Evolutionary conservation across 2,113 vertebrate genomes (phyloP).

Genomic region (Varanus salvator): DNA sequence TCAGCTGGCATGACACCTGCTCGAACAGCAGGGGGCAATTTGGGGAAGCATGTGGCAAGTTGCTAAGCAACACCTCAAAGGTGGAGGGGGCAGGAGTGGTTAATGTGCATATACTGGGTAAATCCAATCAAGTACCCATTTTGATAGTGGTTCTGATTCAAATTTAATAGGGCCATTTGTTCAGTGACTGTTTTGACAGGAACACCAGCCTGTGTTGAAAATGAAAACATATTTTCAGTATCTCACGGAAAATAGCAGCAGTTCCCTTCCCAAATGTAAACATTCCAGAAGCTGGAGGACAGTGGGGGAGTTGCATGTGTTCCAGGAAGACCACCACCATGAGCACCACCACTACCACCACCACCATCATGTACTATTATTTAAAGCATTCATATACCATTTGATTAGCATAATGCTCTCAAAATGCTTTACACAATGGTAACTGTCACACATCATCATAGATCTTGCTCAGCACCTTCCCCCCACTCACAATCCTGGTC

Average conservation of each 20-base stretch:
- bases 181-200: not conserved
- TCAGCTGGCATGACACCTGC: not conserved
- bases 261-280: not conserved
- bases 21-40: not conserved
- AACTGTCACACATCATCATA: not conserved
- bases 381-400: too few species aligned
- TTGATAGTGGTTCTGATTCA: not conserved
- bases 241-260: not conserved
- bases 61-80: slow-evolving; percentile 13
- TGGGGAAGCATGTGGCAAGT: not conserved
- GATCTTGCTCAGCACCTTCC: not conserved
- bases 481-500: not conserved
- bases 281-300: too few species aligned
- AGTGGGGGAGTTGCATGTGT: not conserved
- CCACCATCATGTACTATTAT: too few species aligned
- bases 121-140: not conserved
- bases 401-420: too few species aligned
- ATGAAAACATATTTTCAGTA: not conserved
- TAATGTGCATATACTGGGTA: not conserved
- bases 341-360: too few species aligned
- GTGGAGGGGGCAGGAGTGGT: not conserved
- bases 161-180: not conserved
- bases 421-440: too few species aligned
- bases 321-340: not conserved
- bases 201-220: too few species aligned